Base-by-base conservation (phyloP, 2,888 invertebrate genomes). In the Scaptomyza parva region DNA sequence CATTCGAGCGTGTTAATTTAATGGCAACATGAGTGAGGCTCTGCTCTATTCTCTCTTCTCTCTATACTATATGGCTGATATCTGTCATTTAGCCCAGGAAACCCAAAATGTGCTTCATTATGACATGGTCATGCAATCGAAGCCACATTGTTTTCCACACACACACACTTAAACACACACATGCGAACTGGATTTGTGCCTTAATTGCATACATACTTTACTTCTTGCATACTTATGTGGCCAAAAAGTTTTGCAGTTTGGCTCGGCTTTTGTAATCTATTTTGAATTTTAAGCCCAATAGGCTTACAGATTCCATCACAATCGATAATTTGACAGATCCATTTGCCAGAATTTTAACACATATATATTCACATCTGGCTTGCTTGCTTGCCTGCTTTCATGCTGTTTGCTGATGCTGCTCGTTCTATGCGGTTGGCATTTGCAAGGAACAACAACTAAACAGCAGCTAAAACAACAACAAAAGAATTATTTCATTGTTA, bases 1-100 rank as follows among this genome's bases (percentile, higher is more conserved):
- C 72, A 86, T 66, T 81, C 70, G 81, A 86, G 80, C 80, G 80
- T 86, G 80, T 81, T 86, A 81, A 81, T 81, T 81, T 81, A 81
- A 81, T 86, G 86, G 86, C 73, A 83, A 80, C 86, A 83, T 70
- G 74, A 72, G 53, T 65, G 80, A 83, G 70, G 57, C 65, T 20
- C 52, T 43, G n/a, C n/a, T n/a, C n/a, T n/a, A n/a, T 40, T 11
- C 12, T 17, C 37, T 18, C 18, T 26, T 35, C 30, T 35, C 50
- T 33, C n/a, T n/a, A n/a, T n/a, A n/a, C n/a, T 55, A 51, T 52
- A 52, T 22, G 37, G 39, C 68, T 74, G 63, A 69, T 70, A 73
- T 70, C 73, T 73, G 72, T 76, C 77, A 71, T 71, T 71, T 61
- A 40, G 40, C 17, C 33, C 39, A 50, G 39, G 35, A 39, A n/a